Evolutionary conservation across 2,888 invertebrate genomes (phyloP).

Genomic region (Lasius platythorax): DNA sequence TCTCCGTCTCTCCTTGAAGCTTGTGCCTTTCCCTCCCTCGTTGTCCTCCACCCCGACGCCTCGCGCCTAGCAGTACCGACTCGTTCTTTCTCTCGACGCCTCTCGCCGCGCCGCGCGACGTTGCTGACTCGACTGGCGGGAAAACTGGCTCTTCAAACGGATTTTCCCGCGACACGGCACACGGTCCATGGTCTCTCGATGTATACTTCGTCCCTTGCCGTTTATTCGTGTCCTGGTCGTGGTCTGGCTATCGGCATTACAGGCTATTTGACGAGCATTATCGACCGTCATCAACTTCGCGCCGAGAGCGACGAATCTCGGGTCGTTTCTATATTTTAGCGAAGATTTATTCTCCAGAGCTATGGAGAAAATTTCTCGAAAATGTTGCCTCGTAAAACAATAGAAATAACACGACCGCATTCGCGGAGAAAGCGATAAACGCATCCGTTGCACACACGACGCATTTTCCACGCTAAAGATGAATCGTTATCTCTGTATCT

Average conservation of each 20-base stretch:
- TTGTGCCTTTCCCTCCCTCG: slow-evolving; percentile 52
- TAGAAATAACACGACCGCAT: slow-evolving; percentile 18
- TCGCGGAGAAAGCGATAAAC: slow-evolving; percentile 25
- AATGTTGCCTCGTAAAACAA: not conserved
- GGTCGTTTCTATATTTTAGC: not conserved
- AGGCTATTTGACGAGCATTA: slow-evolving; percentile 13
- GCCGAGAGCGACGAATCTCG: not conserved
- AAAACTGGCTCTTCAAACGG: slow-evolving; percentile 84
- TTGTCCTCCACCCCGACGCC: slow-evolving; percentile 36
- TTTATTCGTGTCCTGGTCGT: not conserved
- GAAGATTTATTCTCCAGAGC: not conserved
- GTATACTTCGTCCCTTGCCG: not conserved
- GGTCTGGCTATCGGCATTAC: slow-evolving; percentile 25
- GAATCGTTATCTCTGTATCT: not conserved
- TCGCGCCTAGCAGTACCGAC: slow-evolving; percentile 50
- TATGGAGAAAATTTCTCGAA: slow-evolving; percentile 3
- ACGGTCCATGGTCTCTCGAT: slow-evolving; percentile 14
- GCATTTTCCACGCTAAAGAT: not conserved
- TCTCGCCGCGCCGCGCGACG: slow-evolving; percentile 62
- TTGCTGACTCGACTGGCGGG: slow-evolving; percentile 82
- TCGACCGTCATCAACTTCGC: slow-evolving; percentile 44
- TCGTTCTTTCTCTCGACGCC: slow-evolving; percentile 60
- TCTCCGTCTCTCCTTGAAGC: slow-evolving; percentile 45
- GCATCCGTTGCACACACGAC: not conserved
- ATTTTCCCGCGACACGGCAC: slow-evolving; percentile 74